A percentile compares a stretch with the other conserved stretches of the same genome.
Evolutionary conservation across 2,888 invertebrate genomes (phyloP).

Genomic region (Lepidocyrtoides sp.): DNA sequence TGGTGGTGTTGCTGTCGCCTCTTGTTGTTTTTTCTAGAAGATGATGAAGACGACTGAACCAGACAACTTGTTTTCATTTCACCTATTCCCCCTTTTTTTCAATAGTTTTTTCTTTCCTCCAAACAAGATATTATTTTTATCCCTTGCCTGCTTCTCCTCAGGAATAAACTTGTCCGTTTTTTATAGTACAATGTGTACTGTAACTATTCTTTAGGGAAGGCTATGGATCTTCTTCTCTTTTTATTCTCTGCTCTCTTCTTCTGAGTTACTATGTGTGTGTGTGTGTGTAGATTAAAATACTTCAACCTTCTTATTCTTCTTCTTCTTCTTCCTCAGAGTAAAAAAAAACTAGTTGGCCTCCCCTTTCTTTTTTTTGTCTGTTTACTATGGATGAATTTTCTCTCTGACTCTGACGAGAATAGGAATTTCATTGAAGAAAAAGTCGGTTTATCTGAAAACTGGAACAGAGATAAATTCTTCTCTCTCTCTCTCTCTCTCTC

Average conservation of each 20-base stretch:
- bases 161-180: not conserved
- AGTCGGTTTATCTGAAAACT: not conserved
- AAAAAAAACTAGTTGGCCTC: not conserved
- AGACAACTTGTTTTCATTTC: conserved; percentile 37
- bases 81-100: not conserved
- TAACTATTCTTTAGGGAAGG: not conserved
- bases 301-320: not conserved
- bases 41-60: conserved; percentile 32
- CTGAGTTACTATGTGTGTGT: too few species aligned
- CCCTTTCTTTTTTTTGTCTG: not conserved
- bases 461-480: not conserved
- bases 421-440: conserved; percentile 23
- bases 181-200: not conserved
- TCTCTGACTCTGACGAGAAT: not conserved
- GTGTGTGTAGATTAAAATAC: conserved; percentile 6
- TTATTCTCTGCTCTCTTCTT: too few species aligned
- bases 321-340: not conserved
- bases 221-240: not conserved
- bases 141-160: not conserved
- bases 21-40: conserved; percentile 1
- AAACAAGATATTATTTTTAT: conserved; percentile 1
- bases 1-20: conserved; percentile 8
- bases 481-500: not conserved
- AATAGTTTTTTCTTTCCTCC: not conserved
- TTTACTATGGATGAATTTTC: not conserved